Evolutionary conservation across 2,797 vertebrate species (phyloP).

Genomic region (Nasua narica): DNA sequence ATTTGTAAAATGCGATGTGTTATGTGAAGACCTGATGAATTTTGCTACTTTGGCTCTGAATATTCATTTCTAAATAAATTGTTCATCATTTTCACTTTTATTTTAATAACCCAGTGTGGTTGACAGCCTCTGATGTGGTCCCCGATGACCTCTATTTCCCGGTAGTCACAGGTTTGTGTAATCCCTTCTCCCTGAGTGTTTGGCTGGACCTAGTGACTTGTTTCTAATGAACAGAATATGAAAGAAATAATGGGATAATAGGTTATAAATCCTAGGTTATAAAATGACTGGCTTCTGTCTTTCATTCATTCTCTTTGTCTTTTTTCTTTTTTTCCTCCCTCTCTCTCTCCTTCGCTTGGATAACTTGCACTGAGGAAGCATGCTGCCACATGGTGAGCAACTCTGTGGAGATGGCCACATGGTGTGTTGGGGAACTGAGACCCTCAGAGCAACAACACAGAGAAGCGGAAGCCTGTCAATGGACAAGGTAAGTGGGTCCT

Average conservation of each 20-base stretch:
- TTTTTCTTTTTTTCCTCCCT: background rate
- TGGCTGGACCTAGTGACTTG: background rate
- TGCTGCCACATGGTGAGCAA: background rate
- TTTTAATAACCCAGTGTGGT: background rate
- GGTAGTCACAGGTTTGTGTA: background rate
- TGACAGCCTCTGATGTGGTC: background rate
- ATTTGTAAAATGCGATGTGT: background rate
- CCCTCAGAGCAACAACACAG: background rate
- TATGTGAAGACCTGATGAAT: background rate
- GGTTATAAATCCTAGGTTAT: background rate
- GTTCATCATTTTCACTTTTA: background rate
- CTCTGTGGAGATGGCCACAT: background rate
- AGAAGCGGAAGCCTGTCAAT: background rate
- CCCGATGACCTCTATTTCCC: background rate
- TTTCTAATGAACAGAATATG: background rate
- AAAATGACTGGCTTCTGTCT: background rate
- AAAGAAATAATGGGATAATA: background rate
- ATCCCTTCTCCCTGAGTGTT: background rate
- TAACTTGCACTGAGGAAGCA: background rate
- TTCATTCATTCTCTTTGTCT: background rate
- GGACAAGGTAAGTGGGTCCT: background rate
- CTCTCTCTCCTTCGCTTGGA: background rate
- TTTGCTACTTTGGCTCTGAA: constrained; percentile 10
- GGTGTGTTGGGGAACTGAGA: background rate
- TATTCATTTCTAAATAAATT: constrained; percentile 10